phyloP scores from a whole-genome alignment of 1,140 invertebrate species.

The Carcinoscorpius rotundicauda region DNA sequence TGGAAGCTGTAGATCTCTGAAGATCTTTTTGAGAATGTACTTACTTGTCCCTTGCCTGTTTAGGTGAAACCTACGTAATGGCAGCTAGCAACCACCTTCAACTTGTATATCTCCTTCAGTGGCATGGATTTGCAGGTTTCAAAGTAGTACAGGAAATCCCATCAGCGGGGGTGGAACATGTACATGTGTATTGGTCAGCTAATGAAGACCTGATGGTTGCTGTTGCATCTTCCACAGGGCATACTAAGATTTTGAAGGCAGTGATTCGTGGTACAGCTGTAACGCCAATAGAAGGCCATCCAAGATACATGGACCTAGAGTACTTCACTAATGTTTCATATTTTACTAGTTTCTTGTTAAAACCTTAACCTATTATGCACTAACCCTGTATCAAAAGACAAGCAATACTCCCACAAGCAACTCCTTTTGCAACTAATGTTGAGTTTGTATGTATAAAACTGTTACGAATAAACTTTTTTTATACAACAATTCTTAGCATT shows the following conservation, averaged over 20 bases:
- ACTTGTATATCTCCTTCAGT: constrained; percentile 7
- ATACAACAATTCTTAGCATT: too few species aligned
- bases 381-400: too few species aligned
- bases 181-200: not conserved
- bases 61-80: constrained; percentile 14
- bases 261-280: not conserved
- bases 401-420: too few species aligned
- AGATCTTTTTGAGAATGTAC: not conserved
- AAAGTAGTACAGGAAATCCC: constrained; percentile 10
- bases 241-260: constrained; percentile 9
- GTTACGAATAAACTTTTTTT: too few species aligned
- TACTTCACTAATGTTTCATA: too few species aligned
- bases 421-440: too few species aligned
- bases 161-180: constrained; percentile 2
- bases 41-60: not conserved
- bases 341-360: too few species aligned
- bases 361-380: too few species aligned
- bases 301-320: not conserved
- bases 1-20: too few species aligned
- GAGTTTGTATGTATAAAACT: too few species aligned
- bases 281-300: not conserved
- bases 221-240: constrained; percentile 3
- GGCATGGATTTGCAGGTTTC: constrained; percentile 10
- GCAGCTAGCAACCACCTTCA: constrained; percentile 10
- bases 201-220: constrained; percentile 5